phyloP scores from a whole-genome alignment of 2,113 vertebrate species.

The Chiloscyllium plagiosum region DNA sequence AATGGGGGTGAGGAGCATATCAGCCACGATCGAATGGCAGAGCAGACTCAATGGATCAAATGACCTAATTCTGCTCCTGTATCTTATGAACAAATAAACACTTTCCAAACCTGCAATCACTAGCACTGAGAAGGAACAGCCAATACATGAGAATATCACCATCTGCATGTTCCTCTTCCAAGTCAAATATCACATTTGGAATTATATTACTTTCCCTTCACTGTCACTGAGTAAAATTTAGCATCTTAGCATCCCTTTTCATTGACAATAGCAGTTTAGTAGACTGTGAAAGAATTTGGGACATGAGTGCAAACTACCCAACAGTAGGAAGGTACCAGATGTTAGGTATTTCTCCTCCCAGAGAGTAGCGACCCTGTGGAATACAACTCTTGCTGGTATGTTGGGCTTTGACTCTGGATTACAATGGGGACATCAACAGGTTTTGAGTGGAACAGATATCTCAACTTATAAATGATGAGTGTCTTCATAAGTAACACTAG shows the following conservation, averaged over 20 bases:
- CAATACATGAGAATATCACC: too few species aligned
- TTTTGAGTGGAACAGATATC: neutral
- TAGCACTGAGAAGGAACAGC: too few species aligned
- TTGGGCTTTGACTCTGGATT: neutral
- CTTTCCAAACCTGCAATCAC: too few species aligned
- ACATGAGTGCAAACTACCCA: neutral
- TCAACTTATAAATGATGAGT: neutral
- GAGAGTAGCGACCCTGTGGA: neutral
- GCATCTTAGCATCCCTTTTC: neutral
- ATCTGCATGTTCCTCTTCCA: too few species aligned
- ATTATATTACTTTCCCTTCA: too few species aligned
- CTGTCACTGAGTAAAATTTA: too few species aligned
- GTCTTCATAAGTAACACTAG: neutral
- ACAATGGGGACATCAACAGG: neutral
- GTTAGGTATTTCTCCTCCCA: neutral
- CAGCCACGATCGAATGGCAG: too few species aligned
- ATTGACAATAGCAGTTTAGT: neutral
- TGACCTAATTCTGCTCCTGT: too few species aligned
- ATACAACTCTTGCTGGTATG: neutral
- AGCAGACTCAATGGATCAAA: too few species aligned
- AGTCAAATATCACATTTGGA: too few species aligned
- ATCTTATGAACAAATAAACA: too few species aligned
- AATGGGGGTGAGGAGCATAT: too few species aligned
- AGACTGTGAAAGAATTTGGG: neutral
- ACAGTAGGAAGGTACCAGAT: neutral